Evolutionary conservation across 2,113 vertebrate genomes (phyloP), one percentile per base, ranked within the genome.

Genomic region (Eurypyga helias): DNA sequence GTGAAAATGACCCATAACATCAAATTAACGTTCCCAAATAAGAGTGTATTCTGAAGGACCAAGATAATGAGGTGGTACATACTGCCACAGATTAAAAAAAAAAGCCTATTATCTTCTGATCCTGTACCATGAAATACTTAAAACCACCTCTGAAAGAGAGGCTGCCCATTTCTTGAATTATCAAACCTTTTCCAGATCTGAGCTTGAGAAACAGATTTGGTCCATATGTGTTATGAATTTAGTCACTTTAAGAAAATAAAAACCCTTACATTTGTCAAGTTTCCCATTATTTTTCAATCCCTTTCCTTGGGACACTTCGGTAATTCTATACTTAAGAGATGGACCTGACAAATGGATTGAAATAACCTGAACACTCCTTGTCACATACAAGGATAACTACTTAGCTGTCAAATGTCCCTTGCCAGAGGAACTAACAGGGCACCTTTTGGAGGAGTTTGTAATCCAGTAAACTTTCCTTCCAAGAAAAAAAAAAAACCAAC

Each of bases 141-240:
- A 92, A 90, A 89, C 13, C 55, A 90, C 64, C 48, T 96, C 17
- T 71, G 51, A 90, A 83, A 73, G 26, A 72, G 33, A 81, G 31
- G n/a, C 11, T 81, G 41, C 12, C 24, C 26, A 21, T 54, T 92
- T 48, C 34, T 86, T 70, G 46, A 75, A 80, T 61, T 81, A 96
- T 43, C 61, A 58, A 76, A 55, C 41, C 43, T 77, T 84, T 84
- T 73, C 87, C 69, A 84, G 38, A 87, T 83, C 25, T 51, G 24
- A 90, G 52, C 52, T 66, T 77, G 54, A 71, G n/a, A 73, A 94
- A 78, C 1, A 69, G 83, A 82, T 75, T 88, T 93, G 65, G 23
- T 31, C 13, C 29, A 70, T 17, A 48, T 20, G 11, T 16, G 38
- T 49, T 23, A 87, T 4, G 4, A 91, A 87, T 78, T 51, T 48